Percentiles rank a stretch among this genome's conserved stretches.
Conservation (phyloP, 2,888 invertebrate genomes). For the Cephus sareptanus region DNA sequence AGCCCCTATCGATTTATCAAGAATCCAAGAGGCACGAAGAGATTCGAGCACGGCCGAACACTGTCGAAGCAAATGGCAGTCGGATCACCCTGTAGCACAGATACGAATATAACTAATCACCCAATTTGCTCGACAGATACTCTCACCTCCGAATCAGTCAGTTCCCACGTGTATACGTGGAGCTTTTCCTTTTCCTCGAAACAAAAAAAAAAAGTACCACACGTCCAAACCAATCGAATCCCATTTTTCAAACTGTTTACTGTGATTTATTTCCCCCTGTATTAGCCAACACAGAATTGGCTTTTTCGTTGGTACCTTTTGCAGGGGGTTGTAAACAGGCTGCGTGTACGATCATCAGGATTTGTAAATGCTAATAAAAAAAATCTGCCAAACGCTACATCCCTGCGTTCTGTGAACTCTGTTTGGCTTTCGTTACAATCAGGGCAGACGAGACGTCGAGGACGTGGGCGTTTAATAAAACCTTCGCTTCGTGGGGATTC, state of each 20-base stretch:
- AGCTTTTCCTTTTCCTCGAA: not conserved
- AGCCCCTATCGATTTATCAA: slow-evolving; percentile 42
- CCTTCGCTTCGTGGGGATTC: not conserved
- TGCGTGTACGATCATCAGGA: not conserved
- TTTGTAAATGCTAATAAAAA: not conserved
- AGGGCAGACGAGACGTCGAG: not conserved
- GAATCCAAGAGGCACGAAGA: slow-evolving; percentile 14
- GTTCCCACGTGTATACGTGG: not conserved
- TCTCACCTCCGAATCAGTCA: slow-evolving; percentile 15
- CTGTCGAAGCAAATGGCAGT: not conserved
- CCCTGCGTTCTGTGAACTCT: not conserved
- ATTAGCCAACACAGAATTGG: slow-evolving; percentile 36
- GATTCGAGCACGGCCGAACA: not conserved
- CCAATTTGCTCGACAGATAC: slow-evolving; percentile 50
- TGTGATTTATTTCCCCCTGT: slow-evolving; percentile 40
- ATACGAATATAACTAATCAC: slow-evolving; percentile 50
- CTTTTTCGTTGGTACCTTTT: not conserved
- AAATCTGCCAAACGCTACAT: not conserved
- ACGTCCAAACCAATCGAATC: slow-evolving; percentile 39
- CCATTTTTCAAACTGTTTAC: slow-evolving; percentile 31
- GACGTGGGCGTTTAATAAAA: not conserved
- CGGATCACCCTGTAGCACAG: slow-evolving; percentile 19
- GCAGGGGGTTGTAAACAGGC: not conserved
- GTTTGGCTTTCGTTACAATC: not conserved
- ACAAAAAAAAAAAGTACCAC: slow-evolving; percentile 31